Conservation (phyloP, 64 coral and sea anemone species). For the Montipora capricornis region DNA sequence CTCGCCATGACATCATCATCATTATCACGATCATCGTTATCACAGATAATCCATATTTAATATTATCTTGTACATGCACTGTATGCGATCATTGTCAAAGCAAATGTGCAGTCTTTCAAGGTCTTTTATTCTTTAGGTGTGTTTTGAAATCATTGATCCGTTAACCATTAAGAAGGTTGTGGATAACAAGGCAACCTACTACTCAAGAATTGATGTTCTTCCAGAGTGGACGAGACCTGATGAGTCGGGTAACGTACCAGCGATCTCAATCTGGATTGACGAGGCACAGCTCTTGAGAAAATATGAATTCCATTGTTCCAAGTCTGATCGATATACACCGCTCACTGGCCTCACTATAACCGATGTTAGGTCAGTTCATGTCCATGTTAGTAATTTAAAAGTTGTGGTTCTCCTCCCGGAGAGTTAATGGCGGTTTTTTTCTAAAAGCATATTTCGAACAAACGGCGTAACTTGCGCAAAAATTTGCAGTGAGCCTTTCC, state of each 20-base stretch:
- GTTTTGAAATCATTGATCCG: constrained; percentile 81
- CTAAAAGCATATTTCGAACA: too few species aligned
- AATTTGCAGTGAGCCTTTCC: too few species aligned
- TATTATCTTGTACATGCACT: too few species aligned
- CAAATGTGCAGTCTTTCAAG: not conserved
- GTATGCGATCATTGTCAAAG: not conserved
- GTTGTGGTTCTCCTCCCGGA: too few species aligned
- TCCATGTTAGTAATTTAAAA: not conserved
- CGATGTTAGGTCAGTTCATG: constrained; percentile 69
- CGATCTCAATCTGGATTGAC: constrained; percentile 79
- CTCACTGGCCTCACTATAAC: constrained; percentile 47
- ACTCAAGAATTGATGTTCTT: constrained; percentile 61
- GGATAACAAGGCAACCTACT: constrained; percentile 86
- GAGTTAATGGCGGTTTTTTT: too few species aligned
- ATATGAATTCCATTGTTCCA: constrained; percentile 84
- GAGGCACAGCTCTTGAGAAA: constrained; percentile 53
- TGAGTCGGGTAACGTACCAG: constrained; percentile 58
- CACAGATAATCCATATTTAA: too few species aligned
- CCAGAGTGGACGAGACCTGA: constrained; percentile 69
- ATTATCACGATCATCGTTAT: too few species aligned
- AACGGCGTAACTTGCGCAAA: too few species aligned
- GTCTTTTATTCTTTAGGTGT: constrained; percentile 50
- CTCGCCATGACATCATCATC: too few species aligned
- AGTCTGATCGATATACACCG: constrained; percentile 74
- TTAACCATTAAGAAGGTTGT: constrained; percentile 77